Evolutionary conservation across 2,113 vertebrate genomes (phyloP), one percentile per base, ranked within the genome.

Genomic region (Aleadryas rufinucha): DNA sequence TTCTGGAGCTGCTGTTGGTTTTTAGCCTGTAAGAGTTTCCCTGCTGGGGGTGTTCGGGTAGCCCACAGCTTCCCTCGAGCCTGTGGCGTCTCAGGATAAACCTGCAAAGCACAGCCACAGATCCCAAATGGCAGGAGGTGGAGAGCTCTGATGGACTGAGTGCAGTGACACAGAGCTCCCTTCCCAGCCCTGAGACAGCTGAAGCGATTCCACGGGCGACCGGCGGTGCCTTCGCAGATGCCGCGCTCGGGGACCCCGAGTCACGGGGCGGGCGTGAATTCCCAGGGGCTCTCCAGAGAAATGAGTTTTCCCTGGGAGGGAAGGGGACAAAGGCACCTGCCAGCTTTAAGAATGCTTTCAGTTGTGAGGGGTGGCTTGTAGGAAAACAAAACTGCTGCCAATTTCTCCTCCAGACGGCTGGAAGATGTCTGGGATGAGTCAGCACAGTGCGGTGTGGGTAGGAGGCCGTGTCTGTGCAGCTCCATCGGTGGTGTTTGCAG

Each of bases 381-480:
- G 59, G 81, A 49, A 84, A 89, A 59, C 7, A 35, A 68, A 89
- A 8, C 0, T n/a, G 0, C 23, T 57, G 24, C 37, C 2, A 1
- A 0, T 87, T 91, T 89, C 74, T 91, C 57, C 77, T 84, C 28
- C 81, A 84, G 89, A 57, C 69, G 24, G 49, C 1, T 97, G 94
- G 91, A 85, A 83, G 10, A n/a, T 3, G 13, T 82, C 80, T 84
- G 89, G 93, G 78, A 41, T 96, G 95, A 95, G 82, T 96, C 93
- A 95, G 91, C 91, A 87, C 22, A 12, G 87, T 4, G 77, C 52
- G 8, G 93, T 0, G 86, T 87, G 94, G 35, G 94, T 37, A 45
- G 85, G 90, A 41, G 84, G 69, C 84, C 0, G 2, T 86, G 75
- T 59, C 86, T 81, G 86, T 3, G 2, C 57, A n/a, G 79, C 71